A percentile compares a stretch with the other conserved stretches of the same genome.
phyloP scores from a whole-genome alignment of 2,888 invertebrate species.

The Pogonocherus hispidulus region DNA sequence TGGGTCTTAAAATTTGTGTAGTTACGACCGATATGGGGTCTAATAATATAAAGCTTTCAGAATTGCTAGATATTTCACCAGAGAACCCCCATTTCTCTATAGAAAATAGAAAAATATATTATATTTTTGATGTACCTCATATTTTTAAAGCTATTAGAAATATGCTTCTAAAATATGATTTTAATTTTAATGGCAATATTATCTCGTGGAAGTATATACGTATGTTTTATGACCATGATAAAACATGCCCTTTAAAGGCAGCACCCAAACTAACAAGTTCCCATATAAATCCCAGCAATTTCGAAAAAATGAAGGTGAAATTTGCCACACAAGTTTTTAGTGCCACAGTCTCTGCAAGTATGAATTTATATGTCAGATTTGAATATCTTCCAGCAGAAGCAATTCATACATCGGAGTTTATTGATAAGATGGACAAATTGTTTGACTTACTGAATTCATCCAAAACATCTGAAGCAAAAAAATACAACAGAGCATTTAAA shows the following conservation, averaged over 20 bases:
- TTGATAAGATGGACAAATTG: slow-evolving; percentile 6
- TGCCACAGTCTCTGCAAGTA: slow-evolving; percentile 19
- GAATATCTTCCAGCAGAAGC: slow-evolving; percentile 4
- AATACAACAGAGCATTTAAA: slow-evolving; percentile 7
- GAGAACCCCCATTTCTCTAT: slow-evolving; percentile 41
- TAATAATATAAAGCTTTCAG: slow-evolving; percentile 37
- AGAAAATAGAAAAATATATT: slow-evolving; percentile 38
- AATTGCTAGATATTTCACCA: slow-evolving; percentile 31
- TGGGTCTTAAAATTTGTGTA: not conserved
- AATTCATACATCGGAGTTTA: slow-evolving; percentile 1
- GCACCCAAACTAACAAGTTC: slow-evolving; percentile 45
- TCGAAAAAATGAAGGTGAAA: slow-evolving; percentile 50
- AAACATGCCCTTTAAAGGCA: slow-evolving; percentile 35
- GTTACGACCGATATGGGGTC: slow-evolving; percentile 35
- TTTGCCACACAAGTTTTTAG: slow-evolving; percentile 40
- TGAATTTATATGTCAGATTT: slow-evolving; percentile 11
- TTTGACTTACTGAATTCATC: slow-evolving; percentile 13
- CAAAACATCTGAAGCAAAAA: slow-evolving; percentile 5
- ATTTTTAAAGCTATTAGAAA: slow-evolving; percentile 46
- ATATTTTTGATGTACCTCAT: slow-evolving; percentile 47
- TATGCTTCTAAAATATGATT: slow-evolving; percentile 40
- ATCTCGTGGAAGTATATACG: slow-evolving; percentile 33
- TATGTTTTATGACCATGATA: slow-evolving; percentile 21
- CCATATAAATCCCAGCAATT: slow-evolving; percentile 42
- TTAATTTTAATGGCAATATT: slow-evolving; percentile 33